Conservation (phyloP, 2,797 vertebrate species). For the Alcedo quadribrachys region DNA sequence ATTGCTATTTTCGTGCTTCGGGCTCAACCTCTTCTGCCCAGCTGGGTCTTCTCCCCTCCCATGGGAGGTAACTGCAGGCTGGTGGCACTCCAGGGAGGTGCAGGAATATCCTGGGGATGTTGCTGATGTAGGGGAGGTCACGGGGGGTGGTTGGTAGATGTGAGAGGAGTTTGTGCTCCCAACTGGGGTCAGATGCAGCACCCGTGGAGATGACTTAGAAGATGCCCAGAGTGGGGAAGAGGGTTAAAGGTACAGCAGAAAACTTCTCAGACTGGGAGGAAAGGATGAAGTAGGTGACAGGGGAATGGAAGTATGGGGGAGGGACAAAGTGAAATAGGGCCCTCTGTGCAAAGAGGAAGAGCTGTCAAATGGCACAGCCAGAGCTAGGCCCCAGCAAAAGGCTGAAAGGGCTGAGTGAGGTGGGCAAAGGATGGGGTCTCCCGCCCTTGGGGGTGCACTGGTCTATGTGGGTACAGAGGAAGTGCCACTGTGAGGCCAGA, state of each 20-base stretch:
- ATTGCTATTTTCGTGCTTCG: slow-evolving; percentile 1
- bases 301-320: background rate
- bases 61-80: background rate
- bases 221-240: background rate
- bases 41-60: background rate
- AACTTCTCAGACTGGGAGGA: background rate
- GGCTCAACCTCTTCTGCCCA: background rate
- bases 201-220: background rate
- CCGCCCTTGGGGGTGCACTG: background rate
- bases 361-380: background rate
- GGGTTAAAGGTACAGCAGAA: background rate
- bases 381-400: background rate
- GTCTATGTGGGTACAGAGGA: background rate
- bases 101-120: background rate
- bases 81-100: background rate
- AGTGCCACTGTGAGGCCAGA: background rate
- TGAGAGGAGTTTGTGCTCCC: background rate
- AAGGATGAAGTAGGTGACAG: background rate
- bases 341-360: background rate
- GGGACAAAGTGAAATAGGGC: background rate
- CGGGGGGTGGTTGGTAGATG: background rate
- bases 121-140: background rate
- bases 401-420: background rate
- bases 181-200: rapidly evolving
- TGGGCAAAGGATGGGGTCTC: background rate